phyloP scores from a whole-genome alignment of 2,797 vertebrate genomes.

The Falco naumanni region DNA sequence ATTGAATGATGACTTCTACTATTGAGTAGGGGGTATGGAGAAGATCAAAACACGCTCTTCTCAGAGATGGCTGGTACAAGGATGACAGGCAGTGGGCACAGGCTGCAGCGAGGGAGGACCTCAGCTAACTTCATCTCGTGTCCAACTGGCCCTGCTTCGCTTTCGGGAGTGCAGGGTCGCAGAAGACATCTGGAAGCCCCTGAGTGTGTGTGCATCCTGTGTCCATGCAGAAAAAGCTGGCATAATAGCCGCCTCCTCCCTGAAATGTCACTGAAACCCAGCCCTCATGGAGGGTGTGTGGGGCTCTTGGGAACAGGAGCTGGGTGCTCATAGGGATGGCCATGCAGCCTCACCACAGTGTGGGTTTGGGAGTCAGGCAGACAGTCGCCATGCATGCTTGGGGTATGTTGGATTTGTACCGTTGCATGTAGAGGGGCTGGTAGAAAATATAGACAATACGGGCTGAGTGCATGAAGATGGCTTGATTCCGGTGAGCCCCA shows the following conservation, averaged over 20 bases:
- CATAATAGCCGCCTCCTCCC: neutral
- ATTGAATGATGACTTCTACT: neutral
- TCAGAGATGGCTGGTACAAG: neutral
- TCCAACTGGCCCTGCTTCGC: neutral
- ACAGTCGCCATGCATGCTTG: rapidly evolving
- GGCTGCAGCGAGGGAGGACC: neutral
- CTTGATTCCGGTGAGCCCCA: neutral
- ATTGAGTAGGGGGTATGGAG: too few relatives aligned
- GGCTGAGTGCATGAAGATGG: neutral
- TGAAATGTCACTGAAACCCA: neutral
- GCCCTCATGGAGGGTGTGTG: rapidly evolving
- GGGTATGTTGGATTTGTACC: neutral
- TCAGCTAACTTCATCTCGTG: neutral
- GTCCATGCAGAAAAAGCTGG: neutral
- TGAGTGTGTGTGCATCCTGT: neutral
- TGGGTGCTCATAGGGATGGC: neutral
- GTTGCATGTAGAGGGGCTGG: too few relatives aligned
- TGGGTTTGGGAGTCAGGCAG: neutral
- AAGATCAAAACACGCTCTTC: neutral
- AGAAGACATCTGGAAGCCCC: neutral
- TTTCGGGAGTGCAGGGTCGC: neutral
- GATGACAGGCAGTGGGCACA: neutral
- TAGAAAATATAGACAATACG: neutral
- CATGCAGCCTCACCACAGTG: neutral
- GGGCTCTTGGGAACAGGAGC: neutral